These are phyloP conservation scores for Pseudachorutes palmiensis DNA, from an alignment of 1,140 invertebrate genomes.

Conservation along the genomic window DNA sequence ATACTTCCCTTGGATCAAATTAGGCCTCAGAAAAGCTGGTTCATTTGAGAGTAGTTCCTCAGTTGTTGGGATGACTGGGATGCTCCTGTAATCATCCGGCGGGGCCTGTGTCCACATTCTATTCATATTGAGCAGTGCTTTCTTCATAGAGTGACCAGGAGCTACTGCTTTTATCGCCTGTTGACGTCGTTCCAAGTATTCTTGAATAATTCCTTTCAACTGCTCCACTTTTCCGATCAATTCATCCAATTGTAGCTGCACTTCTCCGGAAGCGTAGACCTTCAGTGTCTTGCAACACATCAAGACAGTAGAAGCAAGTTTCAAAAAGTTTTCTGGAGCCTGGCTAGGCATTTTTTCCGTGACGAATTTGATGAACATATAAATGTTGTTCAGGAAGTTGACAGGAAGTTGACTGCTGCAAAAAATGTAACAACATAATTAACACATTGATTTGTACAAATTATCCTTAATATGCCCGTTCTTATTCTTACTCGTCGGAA, in stretches of 20 bases:
- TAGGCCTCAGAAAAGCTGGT: constrained; percentile 48
- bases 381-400: neutral
- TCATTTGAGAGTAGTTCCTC: constrained; percentile 15
- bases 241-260: neutral
- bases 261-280: neutral
- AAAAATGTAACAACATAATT: neutral
- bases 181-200: neutral
- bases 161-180: neutral
- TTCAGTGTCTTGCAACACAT: neutral
- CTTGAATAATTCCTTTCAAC: neutral
- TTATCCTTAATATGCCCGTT: neutral
- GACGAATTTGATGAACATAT: neutral
- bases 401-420: neutral
- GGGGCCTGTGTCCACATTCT: neutral
- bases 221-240: neutral
- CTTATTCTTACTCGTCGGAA: too few species aligned
- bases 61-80: constrained; percentile 11
- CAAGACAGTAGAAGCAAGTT: neutral
- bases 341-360: neutral
- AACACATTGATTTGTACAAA: neutral
- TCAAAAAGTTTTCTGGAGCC: neutral
- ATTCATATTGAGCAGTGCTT: neutral
- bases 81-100: constrained; percentile 17
- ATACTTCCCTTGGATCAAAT: constrained; percentile 55
- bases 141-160: neutral